Conservation (phyloP, 2,888 invertebrate species). For the Sericinus montela region DNA sequence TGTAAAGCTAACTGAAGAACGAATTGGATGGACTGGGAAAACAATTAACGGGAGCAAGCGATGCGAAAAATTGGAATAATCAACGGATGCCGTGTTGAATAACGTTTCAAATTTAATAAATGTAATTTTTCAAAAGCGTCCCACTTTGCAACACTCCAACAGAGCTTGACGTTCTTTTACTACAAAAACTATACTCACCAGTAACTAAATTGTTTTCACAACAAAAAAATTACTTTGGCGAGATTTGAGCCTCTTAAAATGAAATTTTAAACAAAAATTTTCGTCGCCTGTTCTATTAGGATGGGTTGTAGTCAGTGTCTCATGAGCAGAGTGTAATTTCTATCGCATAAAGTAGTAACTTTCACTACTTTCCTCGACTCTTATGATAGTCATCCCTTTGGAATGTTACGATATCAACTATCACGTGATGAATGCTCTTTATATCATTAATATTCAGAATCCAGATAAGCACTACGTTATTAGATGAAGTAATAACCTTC, state of each 20-base stretch:
- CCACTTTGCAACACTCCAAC: constrained; percentile 32
- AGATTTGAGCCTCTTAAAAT: no score
- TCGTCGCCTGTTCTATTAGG: no score
- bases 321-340: no score
- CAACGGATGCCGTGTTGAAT: constrained; percentile 51
- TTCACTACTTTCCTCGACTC: no score
- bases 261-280: no score
- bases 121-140: constrained; percentile 51
- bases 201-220: constrained; percentile 13
- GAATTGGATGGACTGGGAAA: constrained; percentile 65
- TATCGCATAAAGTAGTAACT: no score
- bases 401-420: no score
- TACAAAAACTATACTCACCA: constrained; percentile 10
- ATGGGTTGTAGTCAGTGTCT: no score
- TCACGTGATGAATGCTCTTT: no score
- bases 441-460: no score
- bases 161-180: constrained; percentile 10
- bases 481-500: neutral
- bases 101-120: constrained; percentile 53
- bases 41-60: constrained; percentile 62
- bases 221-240: constrained; percentile 5
- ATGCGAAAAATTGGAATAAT: constrained; percentile 70
- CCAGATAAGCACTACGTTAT: no score
- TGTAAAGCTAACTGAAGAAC: constrained; percentile 72
- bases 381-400: no score